Conservation (phyloP, 1,140 invertebrate genomes). For the Drosophila melanogaster region Release_6_plus_ISO1_MT NT_033779.5:11088001-11088500, state of each 20-base stretch:
- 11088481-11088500: slow-evolving; percentile 78
- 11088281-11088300: background rate
- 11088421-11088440: slow-evolving; percentile 70
- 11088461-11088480: slow-evolving; percentile 73
- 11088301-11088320: background rate
- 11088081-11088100: background rate
- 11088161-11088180: too few species aligned
- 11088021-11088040: slow-evolving; percentile 34
- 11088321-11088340: background rate
- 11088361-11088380: slow-evolving; percentile 78
- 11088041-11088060: slow-evolving; percentile 17
- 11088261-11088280: background rate
- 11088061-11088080: background rate
- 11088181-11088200: too few species aligned
- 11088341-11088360: slow-evolving; percentile 44
- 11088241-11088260: too few species aligned
- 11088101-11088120: slow-evolving; percentile 17
- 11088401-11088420: slow-evolving; percentile 79
- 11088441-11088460: slow-evolving; percentile 76
- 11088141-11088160: too few species aligned
- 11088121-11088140: background rate
- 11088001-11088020: slow-evolving; percentile 43
- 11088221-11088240: too few species aligned
- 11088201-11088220: too few species aligned
- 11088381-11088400: slow-evolving; percentile 80